phyloP scores from a whole-genome alignment of 2,113 vertebrate species.

The Malaclemys terrapin region DNA sequence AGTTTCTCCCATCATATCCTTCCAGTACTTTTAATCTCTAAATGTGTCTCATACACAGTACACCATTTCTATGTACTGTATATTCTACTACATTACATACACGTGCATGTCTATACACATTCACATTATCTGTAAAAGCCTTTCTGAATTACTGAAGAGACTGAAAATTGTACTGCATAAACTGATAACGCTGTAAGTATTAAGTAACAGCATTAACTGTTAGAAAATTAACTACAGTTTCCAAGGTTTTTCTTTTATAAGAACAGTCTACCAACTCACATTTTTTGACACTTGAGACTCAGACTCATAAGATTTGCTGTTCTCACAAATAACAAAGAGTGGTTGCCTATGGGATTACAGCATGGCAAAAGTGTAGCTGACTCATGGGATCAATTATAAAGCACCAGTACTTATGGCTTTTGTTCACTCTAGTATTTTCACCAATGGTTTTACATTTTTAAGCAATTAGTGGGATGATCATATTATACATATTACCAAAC shows the following conservation, averaged over 20 bases:
- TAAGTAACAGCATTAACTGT: not conserved
- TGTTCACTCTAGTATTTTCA: constrained; percentile 49
- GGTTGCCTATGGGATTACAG: constrained; percentile 77
- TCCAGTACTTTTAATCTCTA: rapidly evolving
- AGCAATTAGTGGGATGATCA: constrained; percentile 12
- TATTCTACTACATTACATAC: not conserved
- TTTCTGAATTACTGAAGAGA: not conserved
- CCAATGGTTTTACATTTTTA: constrained; percentile 61
- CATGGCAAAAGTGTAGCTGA: constrained; percentile 78
- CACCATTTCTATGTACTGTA: not conserved
- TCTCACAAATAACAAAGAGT: constrained; percentile 73
- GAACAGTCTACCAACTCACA: not conserved
- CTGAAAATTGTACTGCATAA: not conserved
- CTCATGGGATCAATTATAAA: constrained; percentile 84
- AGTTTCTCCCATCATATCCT: constrained; percentile 29
- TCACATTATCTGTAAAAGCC: not conserved
- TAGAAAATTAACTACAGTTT: not conserved
- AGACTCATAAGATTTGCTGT: constrained; percentile 51
- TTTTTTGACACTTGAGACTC: constrained; percentile 62
- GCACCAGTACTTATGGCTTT: constrained; percentile 66
- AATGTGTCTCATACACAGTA: not conserved
- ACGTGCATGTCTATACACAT: not conserved
- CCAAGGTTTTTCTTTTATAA: constrained; percentile 14
- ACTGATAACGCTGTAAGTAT: not conserved
- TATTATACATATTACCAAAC: constrained; percentile 53